phyloP scores from a whole-genome alignment of 2,113 vertebrate species.

The Struthidea cinerea region DNA sequence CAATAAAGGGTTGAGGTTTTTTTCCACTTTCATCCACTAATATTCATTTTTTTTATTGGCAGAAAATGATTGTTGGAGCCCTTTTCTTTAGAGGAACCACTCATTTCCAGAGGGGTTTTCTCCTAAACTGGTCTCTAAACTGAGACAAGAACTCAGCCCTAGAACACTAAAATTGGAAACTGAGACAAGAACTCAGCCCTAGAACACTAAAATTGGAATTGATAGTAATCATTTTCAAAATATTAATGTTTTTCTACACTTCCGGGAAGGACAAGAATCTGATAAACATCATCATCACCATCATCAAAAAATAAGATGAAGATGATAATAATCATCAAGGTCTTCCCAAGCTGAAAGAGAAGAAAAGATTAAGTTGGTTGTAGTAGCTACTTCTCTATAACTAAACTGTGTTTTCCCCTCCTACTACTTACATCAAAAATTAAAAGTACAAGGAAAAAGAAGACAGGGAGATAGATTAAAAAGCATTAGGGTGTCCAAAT shows the following conservation, averaged over 20 bases:
- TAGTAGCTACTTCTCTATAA: neutral
- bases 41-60: neutral
- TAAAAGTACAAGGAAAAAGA: neutral
- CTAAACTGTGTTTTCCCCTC: neutral
- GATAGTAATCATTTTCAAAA: neutral
- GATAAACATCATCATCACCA: neutral
- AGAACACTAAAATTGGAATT: neutral
- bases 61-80: neutral
- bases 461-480: neutral
- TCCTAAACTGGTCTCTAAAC: neutral
- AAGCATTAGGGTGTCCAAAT: slow-evolving; percentile 5
- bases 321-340: neutral
- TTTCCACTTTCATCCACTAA: neutral
- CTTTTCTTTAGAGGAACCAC: neutral
- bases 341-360: neutral
- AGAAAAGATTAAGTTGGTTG: neutral
- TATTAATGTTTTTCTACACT: neutral
- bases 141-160: neutral
- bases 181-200: neutral
- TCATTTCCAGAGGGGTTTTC: neutral
- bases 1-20: neutral
- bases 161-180: neutral
- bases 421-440: neutral
- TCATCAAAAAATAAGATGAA: neutral
- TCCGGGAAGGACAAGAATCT: neutral